Evolutionary conservation across 2,113 vertebrate species (phyloP).

Genomic region (Entomyzon cyanotis): DNA sequence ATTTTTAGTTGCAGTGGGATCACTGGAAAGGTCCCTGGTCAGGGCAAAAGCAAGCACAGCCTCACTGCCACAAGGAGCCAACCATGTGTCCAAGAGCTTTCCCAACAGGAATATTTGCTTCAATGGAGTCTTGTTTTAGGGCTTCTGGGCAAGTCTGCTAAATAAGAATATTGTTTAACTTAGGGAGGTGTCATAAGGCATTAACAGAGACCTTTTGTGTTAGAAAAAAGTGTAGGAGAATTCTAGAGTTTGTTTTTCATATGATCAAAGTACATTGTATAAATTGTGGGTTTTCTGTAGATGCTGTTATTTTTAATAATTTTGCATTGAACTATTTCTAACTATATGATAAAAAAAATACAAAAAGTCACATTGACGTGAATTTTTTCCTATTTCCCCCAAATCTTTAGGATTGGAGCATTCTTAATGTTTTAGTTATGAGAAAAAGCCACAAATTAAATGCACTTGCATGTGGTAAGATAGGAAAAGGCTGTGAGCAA

Average conservation of each 20-base stretch:
- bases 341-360: not conserved
- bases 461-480: not conserved
- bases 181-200: not conserved
- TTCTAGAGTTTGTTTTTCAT: not conserved
- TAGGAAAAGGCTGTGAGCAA: no score
- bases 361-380: not conserved
- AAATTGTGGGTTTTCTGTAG: not conserved
- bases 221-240: not conserved
- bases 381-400: not conserved
- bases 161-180: not conserved
- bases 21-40: not conserved
- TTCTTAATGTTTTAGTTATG: not conserved
- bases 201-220: not conserved
- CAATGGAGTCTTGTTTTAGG: not conserved
- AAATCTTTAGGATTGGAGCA: not conserved
- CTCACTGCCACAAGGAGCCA: not conserved
- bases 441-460: not conserved
- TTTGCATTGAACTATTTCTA: not conserved
- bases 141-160: not conserved
- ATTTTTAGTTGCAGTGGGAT: not conserved
- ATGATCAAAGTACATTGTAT: not conserved
- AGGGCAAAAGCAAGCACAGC: not conserved
- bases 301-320: not conserved
- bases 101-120: not conserved
- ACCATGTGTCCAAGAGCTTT: not conserved